Evolutionary conservation across 2,113 vertebrate genomes (phyloP).

Genomic region (Xenus cinereus): DNA sequence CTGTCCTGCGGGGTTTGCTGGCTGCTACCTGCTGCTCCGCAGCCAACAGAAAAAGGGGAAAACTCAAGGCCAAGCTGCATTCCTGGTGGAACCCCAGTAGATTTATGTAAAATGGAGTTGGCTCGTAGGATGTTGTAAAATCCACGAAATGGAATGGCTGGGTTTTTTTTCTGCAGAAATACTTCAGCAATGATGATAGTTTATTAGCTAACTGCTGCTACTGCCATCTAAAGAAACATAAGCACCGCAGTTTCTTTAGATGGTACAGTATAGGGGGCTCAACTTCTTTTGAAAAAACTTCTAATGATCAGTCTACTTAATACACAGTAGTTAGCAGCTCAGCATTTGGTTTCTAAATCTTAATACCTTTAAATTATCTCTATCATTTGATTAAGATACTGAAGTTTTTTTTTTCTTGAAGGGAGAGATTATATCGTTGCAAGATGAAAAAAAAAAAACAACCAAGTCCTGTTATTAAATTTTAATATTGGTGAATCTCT

Average conservation of each 20-base stretch:
- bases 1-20: not conserved
- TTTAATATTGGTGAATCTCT: not conserved
- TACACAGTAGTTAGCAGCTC: not conserved
- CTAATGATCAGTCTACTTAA: not conserved
- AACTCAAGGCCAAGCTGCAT: not conserved
- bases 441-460: not conserved
- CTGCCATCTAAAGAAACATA: not conserved
- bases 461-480: not conserved
- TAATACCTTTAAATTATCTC: not conserved
- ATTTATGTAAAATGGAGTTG: not conserved
- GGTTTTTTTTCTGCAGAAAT: not conserved
- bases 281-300: not conserved
- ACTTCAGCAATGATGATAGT: not conserved
- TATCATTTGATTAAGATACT: not conserved
- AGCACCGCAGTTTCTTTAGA: not conserved
- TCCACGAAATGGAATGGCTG: not conserved
- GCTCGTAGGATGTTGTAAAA: not conserved
- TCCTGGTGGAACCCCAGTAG: not conserved
- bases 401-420: not conserved
- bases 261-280: not conserved
- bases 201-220: not conserved
- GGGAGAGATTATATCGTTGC: not conserved
- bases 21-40: not conserved
- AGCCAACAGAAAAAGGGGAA: not conserved
- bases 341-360: not conserved